A percentile compares a stretch with the other conserved stretches of the same genome.
Conservation (phyloP, 2,113 vertebrate genomes). For the Laterallus jamaicensis region DNA sequence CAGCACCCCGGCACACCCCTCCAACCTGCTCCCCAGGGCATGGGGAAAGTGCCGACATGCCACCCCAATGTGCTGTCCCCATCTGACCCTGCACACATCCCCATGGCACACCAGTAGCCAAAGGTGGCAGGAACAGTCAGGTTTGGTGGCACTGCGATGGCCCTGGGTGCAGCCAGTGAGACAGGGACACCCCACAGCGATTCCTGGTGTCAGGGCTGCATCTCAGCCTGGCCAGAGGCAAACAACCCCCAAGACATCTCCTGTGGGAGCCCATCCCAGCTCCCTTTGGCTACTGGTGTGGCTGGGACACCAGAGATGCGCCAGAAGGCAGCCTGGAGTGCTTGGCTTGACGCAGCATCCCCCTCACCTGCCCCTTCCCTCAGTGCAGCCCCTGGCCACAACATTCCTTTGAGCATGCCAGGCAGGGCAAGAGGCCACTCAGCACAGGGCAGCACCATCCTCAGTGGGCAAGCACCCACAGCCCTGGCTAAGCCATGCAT, state of each 20-base stretch:
- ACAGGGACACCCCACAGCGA: fast-evolving
- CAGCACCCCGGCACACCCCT: not conserved
- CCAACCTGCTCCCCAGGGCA: not conserved
- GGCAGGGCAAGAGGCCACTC: not conserved
- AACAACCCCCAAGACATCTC: not conserved
- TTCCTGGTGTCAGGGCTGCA: not conserved
- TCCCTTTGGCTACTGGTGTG: not conserved
- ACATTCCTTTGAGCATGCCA: fast-evolving
- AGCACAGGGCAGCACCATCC: not conserved
- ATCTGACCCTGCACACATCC: not conserved
- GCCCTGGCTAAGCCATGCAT: fast-evolving
- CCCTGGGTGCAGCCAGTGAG: fast-evolving
- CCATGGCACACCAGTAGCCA: fast-evolving
- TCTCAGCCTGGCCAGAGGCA: not conserved
- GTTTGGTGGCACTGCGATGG: not conserved
- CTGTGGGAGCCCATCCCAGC: fast-evolving
- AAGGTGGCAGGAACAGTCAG: not conserved
- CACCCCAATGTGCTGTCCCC: not conserved
- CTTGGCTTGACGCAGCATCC: not conserved
- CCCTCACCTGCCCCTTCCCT: not conserved
- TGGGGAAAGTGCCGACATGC: not conserved
- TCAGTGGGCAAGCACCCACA: fast-evolving
- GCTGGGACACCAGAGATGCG: not conserved
- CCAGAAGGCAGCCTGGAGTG: not conserved
- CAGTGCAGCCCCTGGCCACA: not conserved